Base-by-base conservation (phyloP, 2,113 vertebrate species). In the Pristiophorus japonicus region DNA sequence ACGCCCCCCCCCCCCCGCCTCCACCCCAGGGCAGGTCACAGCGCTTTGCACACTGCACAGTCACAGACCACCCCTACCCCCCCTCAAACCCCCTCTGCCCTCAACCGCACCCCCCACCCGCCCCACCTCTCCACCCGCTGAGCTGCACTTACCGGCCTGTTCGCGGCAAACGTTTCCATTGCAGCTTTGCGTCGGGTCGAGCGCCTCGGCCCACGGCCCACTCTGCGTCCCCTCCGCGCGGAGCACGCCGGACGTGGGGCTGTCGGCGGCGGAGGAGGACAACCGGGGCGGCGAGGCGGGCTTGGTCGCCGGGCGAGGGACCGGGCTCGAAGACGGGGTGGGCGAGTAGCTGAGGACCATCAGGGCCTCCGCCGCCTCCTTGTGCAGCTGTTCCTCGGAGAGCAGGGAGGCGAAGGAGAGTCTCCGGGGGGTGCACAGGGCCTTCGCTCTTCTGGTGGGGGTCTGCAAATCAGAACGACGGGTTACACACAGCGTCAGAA, bases 301-400 rank as follows among this genome's bases (percentile, higher is more conserved):
- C 0, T 75, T 20, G 18, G 59, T 27, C 30, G 78, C 5, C n/a
- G 94, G 96, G 96, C 42, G 95, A 38, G 96, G 81, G 55, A 90
- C 47, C 3, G 70, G 95, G 30, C 65, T 24, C 75, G 96, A 85
- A 7, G 96, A 73, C 12, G 96, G 51, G 66, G 96, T 96, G 84
- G 96, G 95, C 42, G 97, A 95, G n/a, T 97, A 97, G 96, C 96
- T 97, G 91, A 97, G 96, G 75, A 96, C 97, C 95, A 97, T 95
- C 51, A 97, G 96, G 96, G 97, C 97, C 92, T 97, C 97, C 0
- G 97, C 97, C 85, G 97, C 97, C 87, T 97, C 97, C 75, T 42
- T 67, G 95, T 97, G 97, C 67, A 97, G 96, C 96, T 97, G 96
- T 73, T 96, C 22, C 81, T 97, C 97, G 0, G 96, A 95, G 45